Percentiles rank a stretch among this genome's conserved stretches.
These are phyloP conservation scores for Clostera curtula DNA, from an alignment of 2,888 invertebrate species.

Conservation along the genomic window DNA sequence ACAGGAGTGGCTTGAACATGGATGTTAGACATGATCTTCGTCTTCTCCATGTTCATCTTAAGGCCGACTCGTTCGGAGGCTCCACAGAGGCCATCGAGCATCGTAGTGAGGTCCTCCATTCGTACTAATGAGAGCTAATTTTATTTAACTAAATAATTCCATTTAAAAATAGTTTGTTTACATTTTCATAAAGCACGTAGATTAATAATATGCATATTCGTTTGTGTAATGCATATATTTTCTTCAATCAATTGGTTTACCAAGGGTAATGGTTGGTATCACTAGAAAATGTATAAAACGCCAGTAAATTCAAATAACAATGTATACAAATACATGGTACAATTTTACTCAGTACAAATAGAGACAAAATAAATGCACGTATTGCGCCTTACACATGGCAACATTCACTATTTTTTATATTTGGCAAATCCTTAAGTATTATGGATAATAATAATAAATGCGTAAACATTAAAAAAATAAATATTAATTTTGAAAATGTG, in stretches of 20 bases:
- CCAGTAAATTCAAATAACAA: slow-evolving; percentile 47
- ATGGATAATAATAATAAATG: slow-evolving; percentile 42
- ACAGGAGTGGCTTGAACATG: too few species aligned
- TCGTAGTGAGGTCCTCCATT: too few species aligned
- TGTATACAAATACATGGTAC: slow-evolving; percentile 39
- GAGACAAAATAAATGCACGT: slow-evolving; percentile 66
- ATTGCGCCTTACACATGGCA: slow-evolving; percentile 59
- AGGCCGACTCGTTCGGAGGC: too few species aligned
- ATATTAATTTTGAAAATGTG: slow-evolving; percentile 19
- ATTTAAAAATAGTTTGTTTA: too few species aligned
- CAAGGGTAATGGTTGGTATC: slow-evolving; percentile 50
- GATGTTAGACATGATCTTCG: too few species aligned
- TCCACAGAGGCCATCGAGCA: too few species aligned
- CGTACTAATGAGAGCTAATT: too few species aligned
- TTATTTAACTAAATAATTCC: too few species aligned
- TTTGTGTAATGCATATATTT: slow-evolving; percentile 54
- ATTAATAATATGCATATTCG: slow-evolving; percentile 24
- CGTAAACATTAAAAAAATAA: slow-evolving; percentile 36
- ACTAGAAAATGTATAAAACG: slow-evolving; percentile 62
- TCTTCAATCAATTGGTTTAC: slow-evolving; percentile 49
- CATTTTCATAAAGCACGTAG: too few species aligned
- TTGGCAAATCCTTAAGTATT: slow-evolving; percentile 47
- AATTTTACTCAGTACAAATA: slow-evolving; percentile 45
- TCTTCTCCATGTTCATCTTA: too few species aligned
- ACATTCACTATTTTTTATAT: slow-evolving; percentile 36